Percentiles rank a stretch among this genome's conserved stretches.
These are phyloP conservation scores for Pristionchus entomophagus DNA, from an alignment of 2,888 invertebrate genomes.

Conservation along the genomic window DNA sequence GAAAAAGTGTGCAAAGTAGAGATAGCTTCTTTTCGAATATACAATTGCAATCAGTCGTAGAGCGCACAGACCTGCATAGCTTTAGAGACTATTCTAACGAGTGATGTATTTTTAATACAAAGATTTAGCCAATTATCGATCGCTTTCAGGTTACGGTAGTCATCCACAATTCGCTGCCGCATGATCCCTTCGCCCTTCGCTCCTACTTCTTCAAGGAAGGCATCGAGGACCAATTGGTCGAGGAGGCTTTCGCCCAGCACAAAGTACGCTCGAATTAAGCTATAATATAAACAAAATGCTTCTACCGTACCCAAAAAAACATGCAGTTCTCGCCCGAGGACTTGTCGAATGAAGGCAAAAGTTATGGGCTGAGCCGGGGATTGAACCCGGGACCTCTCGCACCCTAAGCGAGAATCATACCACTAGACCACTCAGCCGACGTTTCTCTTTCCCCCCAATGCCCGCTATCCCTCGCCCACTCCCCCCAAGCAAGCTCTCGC, in stretches of 20 bases:
- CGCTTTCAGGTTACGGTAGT: conserved; percentile 74
- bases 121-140: too few species aligned
- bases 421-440: conserved; percentile 75
- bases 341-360: background rate
- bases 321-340: background rate
- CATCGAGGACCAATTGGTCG: conserved; percentile 63
- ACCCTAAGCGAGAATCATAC: conserved; percentile 77
- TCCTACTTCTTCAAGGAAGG: conserved; percentile 74
- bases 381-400: conserved; percentile 76
- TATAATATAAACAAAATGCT: too few species aligned
- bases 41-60: too few species aligned
- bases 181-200: conserved; percentile 71
- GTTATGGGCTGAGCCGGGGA: conserved; percentile 68
- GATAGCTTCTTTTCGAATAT: too few species aligned
- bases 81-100: too few species aligned
- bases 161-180: conserved; percentile 74
- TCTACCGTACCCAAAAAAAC: too few species aligned
- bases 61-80: too few species aligned
- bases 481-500: background rate
- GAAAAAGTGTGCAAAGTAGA: too few species aligned
- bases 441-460: background rate
- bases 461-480: conserved; percentile 10
- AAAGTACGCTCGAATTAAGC: too few species aligned
- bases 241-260: conserved; percentile 50
- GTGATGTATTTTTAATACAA: too few species aligned